Conservation (phyloP, 2,113 vertebrate genomes). For the Felis chaus region DNA sequence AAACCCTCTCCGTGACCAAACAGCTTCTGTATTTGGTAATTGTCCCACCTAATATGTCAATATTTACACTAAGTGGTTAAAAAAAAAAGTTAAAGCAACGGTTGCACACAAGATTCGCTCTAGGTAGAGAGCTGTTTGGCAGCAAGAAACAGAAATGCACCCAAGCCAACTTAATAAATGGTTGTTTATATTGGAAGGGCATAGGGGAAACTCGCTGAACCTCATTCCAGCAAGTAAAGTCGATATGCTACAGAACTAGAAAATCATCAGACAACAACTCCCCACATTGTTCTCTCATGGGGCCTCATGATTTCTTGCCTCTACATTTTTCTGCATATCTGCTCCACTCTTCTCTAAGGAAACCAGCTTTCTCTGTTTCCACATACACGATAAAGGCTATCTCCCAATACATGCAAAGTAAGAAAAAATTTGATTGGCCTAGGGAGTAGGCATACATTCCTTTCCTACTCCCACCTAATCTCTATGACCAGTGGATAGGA, state of each 20-base stretch:
- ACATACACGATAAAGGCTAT: neutral
- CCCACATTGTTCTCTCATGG: neutral
- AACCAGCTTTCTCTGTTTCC: neutral
- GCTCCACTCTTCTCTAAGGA: neutral
- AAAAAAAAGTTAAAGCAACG: neutral
- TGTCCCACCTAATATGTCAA: neutral
- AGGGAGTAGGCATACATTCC: neutral
- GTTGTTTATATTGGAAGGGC: neutral
- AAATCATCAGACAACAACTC: neutral
- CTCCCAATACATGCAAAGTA: neutral
- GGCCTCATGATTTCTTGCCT: neutral
- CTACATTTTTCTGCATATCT: neutral
- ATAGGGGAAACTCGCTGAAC: neutral
- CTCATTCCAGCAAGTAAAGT: neutral
- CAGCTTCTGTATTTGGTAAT: neutral
- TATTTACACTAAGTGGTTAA: neutral
- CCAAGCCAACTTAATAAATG: neutral
- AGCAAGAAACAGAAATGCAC: neutral
- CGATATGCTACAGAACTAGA: neutral
- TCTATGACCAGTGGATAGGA: neutral
- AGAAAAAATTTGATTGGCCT: neutral
- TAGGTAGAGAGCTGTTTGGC: neutral
- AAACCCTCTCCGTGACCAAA: neutral
- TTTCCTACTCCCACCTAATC: neutral
- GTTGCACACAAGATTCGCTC: neutral